Base-by-base conservation (phyloP, 1,140 invertebrate species). In the Diabrotica undecimpunctata region DNA sequence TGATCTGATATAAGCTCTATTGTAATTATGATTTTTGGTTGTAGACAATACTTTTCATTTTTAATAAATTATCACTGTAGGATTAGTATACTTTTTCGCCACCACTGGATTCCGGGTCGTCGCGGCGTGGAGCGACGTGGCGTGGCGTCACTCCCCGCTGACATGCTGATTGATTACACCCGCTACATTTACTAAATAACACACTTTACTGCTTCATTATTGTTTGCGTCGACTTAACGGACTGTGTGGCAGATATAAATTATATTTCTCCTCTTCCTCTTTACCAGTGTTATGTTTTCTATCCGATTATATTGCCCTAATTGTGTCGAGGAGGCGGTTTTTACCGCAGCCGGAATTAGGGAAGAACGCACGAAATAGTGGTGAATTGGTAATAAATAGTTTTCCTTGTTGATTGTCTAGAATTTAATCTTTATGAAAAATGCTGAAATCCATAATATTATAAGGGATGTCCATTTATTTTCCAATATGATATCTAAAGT, bases 151-250 rank as follows among this genome's bases (percentile, higher is more conserved):
- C 69, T 73, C 69, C 74, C 71, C 64, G 66, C 71, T 74, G 72
- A 75, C 74, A 67, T 68, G 61, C 74, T 75, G 74, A 75, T 75
- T 74, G 74, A 75, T 75, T 75, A 70, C 71, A 66, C 72, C 71
- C 71, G 67, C 67, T 75, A 72, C 74, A 75, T 74, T 74, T 72
- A 72, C 74, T 73, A 73, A 75, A 75, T 75, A 75, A 74, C 74
- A 74, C 72, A 71, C 70, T 75, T 75, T 75, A 75, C 72, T 72
- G 74, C 71, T 74, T 75, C 74, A 74, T 75, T 73, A 74, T 75
- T 75, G 70, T 68, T 41, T 54, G 61, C 38, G 62, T 64, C 61
- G 57, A 66, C 64, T 37, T 12, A 9, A 38, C 25, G 53, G 62
- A 41, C 62, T 46, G 41, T 46, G 41, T 46, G 41, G 41, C 41